Base-by-base conservation (phyloP, 1,140 invertebrate genomes). In the Helicoverpa armigera region DNA sequence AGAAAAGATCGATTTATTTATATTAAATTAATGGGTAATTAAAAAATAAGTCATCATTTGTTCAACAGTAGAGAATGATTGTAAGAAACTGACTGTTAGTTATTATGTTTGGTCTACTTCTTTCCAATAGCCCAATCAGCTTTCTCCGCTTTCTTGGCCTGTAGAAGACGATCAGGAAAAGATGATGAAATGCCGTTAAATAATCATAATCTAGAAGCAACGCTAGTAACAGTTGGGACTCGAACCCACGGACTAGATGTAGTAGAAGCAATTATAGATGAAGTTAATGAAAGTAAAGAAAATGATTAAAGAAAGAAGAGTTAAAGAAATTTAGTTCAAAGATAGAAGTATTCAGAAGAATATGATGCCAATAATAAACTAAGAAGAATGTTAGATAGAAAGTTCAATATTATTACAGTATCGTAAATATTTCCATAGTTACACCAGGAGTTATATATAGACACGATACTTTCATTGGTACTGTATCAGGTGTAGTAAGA, bases 121-220 rank as follows among this genome's bases (percentile, higher is more conserved):
- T 97, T 97, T 81, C 94, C 94, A 86, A 94, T 94, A 96, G 97
- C 97, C 97, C 97, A 97, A 94, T 97, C 97, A 95, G 97, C 97
- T 94, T 97, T 97, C 96, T 97, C 97, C 91, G 96, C 96, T 94
- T 97, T 97, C 96, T 97, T 97, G 90, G 96, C 96, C 97, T 97
- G 96, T 96, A 95, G 94, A 94, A 92, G 80, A 92, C 83, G 86
- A 91, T 84, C 83, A 86, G 73, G 83, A 56, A 80, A 87, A 60
- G 82, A 63, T 63, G 48, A 13, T 84, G 35, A 35, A 35, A 35
- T 86, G 80, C 85, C 85, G 80, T 80, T 77, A 53, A 60, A 61
- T 53, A 73, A 35, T 58, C n/a, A 58, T 53, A 16, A 14, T 53
- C 56, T 2, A 16, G 10, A 56, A 29, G 35, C 56, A 31, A 58